These are phyloP conservation scores for Nymphalis polychloros DNA, from an alignment of 2,888 invertebrate species.

Conservation along the genomic window DNA sequence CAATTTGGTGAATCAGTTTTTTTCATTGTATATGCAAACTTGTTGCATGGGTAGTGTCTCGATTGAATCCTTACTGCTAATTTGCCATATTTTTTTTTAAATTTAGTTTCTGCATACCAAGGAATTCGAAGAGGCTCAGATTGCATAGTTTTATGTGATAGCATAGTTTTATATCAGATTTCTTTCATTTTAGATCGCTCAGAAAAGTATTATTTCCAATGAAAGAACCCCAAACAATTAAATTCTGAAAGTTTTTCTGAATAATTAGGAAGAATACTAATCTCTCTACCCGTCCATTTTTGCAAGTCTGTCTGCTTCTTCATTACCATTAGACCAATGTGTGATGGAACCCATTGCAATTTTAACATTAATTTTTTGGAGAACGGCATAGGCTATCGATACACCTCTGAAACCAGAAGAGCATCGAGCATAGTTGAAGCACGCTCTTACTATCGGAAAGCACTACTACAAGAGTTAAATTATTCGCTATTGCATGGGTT, in stretches of 20 bases:
- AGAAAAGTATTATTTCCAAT: slow-evolving; percentile 13
- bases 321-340: background rate
- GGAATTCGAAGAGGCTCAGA: slow-evolving; percentile 4
- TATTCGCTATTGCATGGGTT: background rate
- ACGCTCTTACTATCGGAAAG: slow-evolving; percentile 3
- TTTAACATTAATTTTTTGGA: background rate
- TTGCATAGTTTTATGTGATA: slow-evolving; percentile 13
- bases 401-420: slow-evolving; percentile 12
- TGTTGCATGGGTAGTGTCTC: background rate
- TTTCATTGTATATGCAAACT: background rate
- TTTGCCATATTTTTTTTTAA: background rate
- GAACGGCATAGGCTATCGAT: slow-evolving; percentile 11
- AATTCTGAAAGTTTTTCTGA: background rate
- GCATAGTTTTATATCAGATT: too few relatives aligned
- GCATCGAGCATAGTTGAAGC: slow-evolving; percentile 6
- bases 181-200: slow-evolving; percentile 10
- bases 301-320: background rate
- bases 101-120: background rate
- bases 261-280: background rate
- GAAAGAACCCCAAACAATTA: background rate
- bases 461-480: slow-evolving; percentile 1
- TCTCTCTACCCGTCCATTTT: background rate
- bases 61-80: background rate
- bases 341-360: background rate
- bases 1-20: background rate